Percentiles rank a stretch among this genome's conserved stretches.
Evolutionary conservation across 1,140 invertebrate species (phyloP).

Genomic region (Physella acuta): DNA sequence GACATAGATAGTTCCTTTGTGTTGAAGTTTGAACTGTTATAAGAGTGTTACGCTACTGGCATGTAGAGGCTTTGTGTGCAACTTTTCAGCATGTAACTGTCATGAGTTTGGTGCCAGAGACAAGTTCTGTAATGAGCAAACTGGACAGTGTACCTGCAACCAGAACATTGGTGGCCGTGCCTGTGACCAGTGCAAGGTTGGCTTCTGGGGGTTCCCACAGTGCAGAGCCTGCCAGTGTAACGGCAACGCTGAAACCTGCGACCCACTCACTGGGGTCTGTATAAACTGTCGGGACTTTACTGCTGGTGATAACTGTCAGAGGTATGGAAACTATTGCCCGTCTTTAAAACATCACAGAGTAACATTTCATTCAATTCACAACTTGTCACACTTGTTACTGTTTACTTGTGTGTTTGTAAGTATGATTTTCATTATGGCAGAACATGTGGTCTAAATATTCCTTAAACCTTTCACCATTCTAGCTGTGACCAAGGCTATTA

Average conservation of each 20-base stretch:
- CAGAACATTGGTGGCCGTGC: conserved; percentile 86
- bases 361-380: too few species aligned
- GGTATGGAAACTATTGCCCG: too few species aligned
- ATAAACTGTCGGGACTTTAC: conserved; percentile 85
- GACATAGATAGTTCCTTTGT: too few species aligned
- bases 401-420: too few species aligned
- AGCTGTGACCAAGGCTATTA: conserved; percentile 89
- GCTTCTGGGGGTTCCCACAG: conserved; percentile 77
- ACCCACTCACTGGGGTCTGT: conserved; percentile 88
- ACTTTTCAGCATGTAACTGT: conserved; percentile 82
- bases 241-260: conserved; percentile 92
- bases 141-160: conserved; percentile 92
- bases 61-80: too few species aligned
- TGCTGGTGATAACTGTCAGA: conserved; percentile 85
- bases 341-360: too few species aligned
- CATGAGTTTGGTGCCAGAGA: conserved; percentile 90
- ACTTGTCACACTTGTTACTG: too few species aligned
- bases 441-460: too few species aligned
- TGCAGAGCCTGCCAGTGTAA: conserved; percentile 95
- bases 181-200: conserved; percentile 65
- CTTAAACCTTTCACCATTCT: not conserved
- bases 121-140: conserved; percentile 89
- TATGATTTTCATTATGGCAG: too few species aligned
- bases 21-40: too few species aligned
- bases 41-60: too few species aligned